phyloP scores from a whole-genome alignment of 2,888 invertebrate genomes.

The Pseudoips prasinana region DNA sequence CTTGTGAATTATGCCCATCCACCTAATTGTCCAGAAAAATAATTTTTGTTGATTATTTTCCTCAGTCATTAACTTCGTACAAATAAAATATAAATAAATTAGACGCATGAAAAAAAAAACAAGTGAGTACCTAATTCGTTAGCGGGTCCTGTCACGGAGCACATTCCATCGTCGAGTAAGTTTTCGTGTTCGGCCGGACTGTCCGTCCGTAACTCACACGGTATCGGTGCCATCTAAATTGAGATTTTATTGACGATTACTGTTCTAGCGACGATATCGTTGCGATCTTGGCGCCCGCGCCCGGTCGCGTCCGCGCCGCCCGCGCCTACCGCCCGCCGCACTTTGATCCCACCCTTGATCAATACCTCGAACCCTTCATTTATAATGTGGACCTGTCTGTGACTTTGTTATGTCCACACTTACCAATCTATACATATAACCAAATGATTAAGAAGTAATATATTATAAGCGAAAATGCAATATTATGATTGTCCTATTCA shows the following conservation, averaged over 20 bases:
- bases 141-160: constrained; percentile 72
- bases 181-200: constrained; percentile 74
- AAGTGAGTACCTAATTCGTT: constrained; percentile 75
- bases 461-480: no score
- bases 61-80: constrained; percentile 16
- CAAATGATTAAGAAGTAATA: no score
- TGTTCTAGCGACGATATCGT: constrained; percentile 79
- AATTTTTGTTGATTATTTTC: no score
- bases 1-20: no score
- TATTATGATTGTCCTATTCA: no score
- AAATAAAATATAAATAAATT: constrained; percentile 48
- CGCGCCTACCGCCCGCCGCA: constrained; percentile 27
- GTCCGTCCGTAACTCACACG: constrained; percentile 78
- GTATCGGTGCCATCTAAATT: constrained; percentile 81
- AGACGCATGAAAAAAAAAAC: constrained; percentile 43
- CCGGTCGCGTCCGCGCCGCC: constrained; percentile 43
- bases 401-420: constrained; percentile 15
- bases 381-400: constrained; percentile 15
- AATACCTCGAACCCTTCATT: constrained; percentile 32
- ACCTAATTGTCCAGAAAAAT: no score
- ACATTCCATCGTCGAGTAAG: constrained; percentile 79
- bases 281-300: constrained; percentile 78
- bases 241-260: constrained; percentile 82
- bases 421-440: constrained; percentile 2
- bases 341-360: constrained; percentile 55